Percentiles rank a stretch among this genome's conserved stretches.
These are phyloP conservation scores for Tichodroma muraria DNA, from an alignment of 2,113 vertebrate genomes.

Conservation along the genomic window DNA sequence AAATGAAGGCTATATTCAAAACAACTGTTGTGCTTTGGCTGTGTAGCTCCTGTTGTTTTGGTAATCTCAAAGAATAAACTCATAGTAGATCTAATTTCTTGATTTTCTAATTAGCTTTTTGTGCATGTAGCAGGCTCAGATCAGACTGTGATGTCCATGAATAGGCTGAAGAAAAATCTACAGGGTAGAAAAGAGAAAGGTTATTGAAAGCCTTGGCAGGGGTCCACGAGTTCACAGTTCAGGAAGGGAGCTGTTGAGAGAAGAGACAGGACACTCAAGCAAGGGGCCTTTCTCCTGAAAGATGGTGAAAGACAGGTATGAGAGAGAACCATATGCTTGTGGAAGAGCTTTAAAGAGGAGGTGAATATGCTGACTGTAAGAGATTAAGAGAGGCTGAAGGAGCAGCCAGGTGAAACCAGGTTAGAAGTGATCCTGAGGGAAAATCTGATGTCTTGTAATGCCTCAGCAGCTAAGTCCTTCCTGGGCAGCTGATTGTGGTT, in stretches of 20 bases:
- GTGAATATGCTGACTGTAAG: not conserved
- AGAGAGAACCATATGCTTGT: rapidly evolving
- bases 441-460: not conserved
- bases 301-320: not conserved
- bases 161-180: not conserved
- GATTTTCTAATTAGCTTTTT: not conserved
- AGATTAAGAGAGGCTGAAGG: not conserved
- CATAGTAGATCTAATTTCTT: not conserved
- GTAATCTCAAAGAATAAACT: not conserved
- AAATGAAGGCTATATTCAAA: not conserved
- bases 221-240: not conserved
- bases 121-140: not conserved
- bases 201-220: not conserved
- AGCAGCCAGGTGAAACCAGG: not conserved
- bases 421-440: not conserved
- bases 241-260: not conserved
- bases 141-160: not conserved
- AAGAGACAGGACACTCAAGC: not conserved
- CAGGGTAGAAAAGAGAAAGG: not conserved
- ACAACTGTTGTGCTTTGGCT: not conserved
- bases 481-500: not conserved
- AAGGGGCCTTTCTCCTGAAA: not conserved
- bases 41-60: not conserved
- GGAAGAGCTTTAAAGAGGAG: not conserved
- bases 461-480: not conserved